phyloP scores from a whole-genome alignment of 2,113 vertebrate species.

The Cacatua alba region DNA sequence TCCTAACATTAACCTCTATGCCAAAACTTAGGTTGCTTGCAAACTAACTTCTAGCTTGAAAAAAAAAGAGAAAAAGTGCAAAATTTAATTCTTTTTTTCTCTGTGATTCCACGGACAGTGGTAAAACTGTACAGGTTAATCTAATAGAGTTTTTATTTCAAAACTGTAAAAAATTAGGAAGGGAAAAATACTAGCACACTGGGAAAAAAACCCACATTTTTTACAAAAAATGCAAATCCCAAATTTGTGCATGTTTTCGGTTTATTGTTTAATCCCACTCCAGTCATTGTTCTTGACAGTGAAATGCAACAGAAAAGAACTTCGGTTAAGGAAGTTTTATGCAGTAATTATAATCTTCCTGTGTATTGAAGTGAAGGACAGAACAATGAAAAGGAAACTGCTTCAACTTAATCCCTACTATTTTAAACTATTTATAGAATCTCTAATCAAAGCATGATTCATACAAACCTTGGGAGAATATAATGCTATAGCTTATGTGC shows the following conservation, averaged over 20 bases:
- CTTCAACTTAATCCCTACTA: background rate
- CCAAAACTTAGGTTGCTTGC: background rate
- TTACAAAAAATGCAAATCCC: background rate
- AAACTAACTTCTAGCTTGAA: background rate
- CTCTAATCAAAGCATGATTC: background rate
- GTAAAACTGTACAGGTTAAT: background rate
- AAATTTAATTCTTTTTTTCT: background rate
- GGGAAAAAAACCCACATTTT: background rate
- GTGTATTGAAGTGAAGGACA: background rate
- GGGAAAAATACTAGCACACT: background rate
- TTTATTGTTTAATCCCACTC: background rate
- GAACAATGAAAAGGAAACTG: background rate
- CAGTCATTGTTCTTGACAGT: background rate
- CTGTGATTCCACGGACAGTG: background rate
- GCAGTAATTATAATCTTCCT: background rate
- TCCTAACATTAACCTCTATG: background rate
- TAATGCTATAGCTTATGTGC: background rate
- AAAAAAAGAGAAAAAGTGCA: background rate
- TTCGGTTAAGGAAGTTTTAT: background rate
- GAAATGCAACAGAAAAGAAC: background rate
- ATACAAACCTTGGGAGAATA: background rate
- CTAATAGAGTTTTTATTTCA: background rate
- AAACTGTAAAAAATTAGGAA: background rate
- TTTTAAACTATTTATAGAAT: conserved; percentile 13
- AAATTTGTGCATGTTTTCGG: background rate